Conservation (phyloP, 2,113 vertebrate species). For the Cercocebus atys region DNA sequence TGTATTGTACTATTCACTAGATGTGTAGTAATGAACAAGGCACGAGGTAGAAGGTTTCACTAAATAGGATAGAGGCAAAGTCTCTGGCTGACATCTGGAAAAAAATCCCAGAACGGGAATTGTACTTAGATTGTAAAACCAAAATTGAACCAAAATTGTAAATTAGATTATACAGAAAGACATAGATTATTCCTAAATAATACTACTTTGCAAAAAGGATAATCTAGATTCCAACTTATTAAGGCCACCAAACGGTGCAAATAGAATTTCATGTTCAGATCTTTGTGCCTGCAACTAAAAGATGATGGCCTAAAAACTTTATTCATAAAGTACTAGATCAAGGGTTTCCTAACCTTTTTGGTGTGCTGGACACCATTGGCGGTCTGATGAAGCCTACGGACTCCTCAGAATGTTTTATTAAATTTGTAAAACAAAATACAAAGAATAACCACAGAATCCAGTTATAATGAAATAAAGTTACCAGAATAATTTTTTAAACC, state of each 20-base stretch:
- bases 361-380: background rate
- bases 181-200: background rate
- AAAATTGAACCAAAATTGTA: background rate
- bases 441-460: background rate
- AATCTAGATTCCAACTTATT: background rate
- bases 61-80: background rate
- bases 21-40: background rate
- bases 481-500: conserved; percentile 13
- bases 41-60: background rate
- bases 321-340: background rate
- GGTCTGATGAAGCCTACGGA: background rate
- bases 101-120: background rate
- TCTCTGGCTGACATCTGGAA: background rate
- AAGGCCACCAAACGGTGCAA: background rate
- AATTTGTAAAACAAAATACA: background rate
- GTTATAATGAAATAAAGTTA: conserved; percentile 20
- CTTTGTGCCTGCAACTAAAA: background rate
- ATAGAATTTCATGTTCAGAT: background rate
- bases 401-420: background rate
- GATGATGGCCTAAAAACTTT: background rate
- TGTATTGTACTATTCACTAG: background rate
- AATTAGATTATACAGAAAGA: background rate
- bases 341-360: background rate
- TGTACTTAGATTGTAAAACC: background rate
- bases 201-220: background rate